Conservation (phyloP, 2,888 invertebrate species). For the Sturmia bella region DNA sequence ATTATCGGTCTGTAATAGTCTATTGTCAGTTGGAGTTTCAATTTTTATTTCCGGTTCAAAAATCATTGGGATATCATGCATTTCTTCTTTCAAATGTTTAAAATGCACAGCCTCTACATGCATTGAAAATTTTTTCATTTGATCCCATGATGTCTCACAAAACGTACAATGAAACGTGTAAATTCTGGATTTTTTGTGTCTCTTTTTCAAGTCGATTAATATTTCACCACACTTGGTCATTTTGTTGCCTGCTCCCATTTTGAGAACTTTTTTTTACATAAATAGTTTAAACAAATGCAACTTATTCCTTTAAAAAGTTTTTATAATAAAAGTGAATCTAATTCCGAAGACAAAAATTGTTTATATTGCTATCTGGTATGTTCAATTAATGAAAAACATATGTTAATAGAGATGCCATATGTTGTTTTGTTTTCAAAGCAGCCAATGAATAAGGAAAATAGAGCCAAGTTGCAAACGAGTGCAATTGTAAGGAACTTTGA, state of each 20-base stretch:
- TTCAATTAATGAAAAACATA: not conserved
- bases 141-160: slow-evolving; percentile 60
- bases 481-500: too few relatives aligned
- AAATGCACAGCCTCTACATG: slow-evolving; percentile 54
- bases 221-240: slow-evolving; percentile 62
- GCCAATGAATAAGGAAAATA: too few relatives aligned
- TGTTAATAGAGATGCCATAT: not conserved
- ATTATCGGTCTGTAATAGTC: slow-evolving; percentile 20
- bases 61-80: slow-evolving; percentile 17
- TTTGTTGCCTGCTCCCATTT: slow-evolving; percentile 58
- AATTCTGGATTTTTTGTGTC: slow-evolving; percentile 57
- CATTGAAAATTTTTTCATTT: slow-evolving; percentile 65
- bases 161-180: slow-evolving; percentile 59
- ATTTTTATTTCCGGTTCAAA: slow-evolving; percentile 56
- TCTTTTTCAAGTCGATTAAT: slow-evolving; percentile 56
- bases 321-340: too few relatives aligned
- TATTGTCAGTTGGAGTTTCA: slow-evolving; percentile 35
- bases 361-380: slow-evolving; percentile 9
- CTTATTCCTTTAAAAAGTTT: not conserved
- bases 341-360: slow-evolving; percentile 19
- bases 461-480: too few relatives aligned
- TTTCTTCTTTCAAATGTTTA: slow-evolving; percentile 35
- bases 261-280: not conserved
- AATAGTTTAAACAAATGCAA: not conserved
- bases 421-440: too few relatives aligned